These are phyloP conservation scores for Drosophila lini DNA, from an alignment of 1,140 invertebrate species.

Conservation along the genomic window DNA sequence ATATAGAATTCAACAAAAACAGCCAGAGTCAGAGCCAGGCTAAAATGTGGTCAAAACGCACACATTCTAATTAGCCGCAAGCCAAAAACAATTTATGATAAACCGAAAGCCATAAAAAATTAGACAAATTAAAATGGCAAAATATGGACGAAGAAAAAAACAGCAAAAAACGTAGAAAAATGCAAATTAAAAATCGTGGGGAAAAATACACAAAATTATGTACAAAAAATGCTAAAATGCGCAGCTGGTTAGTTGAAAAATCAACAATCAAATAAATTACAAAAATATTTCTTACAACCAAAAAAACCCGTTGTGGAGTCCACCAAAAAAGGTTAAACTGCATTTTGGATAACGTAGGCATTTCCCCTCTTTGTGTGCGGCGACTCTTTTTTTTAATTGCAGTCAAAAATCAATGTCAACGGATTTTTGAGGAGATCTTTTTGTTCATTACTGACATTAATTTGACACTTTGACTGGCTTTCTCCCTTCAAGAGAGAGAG, in stretches of 20 bases:
- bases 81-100: conserved; percentile 72
- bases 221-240: conserved; percentile 31
- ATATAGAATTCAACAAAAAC: conserved; percentile 12
- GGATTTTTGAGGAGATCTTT: conserved; percentile 45
- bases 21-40: conserved; percentile 5
- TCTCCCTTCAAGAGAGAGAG: conserved; percentile 8
- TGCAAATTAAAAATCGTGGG: conserved; percentile 26
- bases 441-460: conserved; percentile 73
- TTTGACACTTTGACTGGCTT: conserved; percentile 72
- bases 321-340: conserved; percentile 71
- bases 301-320: conserved; percentile 60
- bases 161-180: conserved; percentile 7
- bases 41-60: conserved; percentile 53
- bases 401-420: conserved; percentile 47
- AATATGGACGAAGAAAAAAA: conserved; percentile 20
- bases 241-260: conserved; percentile 30
- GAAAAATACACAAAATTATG: conserved; percentile 13
- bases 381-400: conserved; percentile 54
- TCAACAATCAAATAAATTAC: conserved; percentile 38
- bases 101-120: conserved; percentile 36
- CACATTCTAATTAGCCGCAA: conserved; percentile 54
- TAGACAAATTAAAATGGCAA: conserved; percentile 42
- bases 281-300: conserved; percentile 43
- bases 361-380: conserved; percentile 54
- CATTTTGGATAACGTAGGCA: conserved; percentile 57